Conservation (phyloP, 2,797 vertebrate species). For the Amazona ochrocephala region DNA sequence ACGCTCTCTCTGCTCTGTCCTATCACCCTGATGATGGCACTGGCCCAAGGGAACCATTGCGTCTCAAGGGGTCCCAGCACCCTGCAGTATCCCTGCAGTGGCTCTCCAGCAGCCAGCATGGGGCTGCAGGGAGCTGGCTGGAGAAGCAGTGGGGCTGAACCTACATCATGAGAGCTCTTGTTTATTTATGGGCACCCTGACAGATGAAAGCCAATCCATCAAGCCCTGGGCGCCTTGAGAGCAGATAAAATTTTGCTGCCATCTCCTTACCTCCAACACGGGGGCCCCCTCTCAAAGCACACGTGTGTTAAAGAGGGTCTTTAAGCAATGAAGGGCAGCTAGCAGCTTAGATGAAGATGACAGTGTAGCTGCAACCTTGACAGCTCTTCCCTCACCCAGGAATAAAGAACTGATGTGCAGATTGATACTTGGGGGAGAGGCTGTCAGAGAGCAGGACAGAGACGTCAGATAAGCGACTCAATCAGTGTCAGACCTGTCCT, state of each 20-base stretch:
- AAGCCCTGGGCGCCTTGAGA: not conserved
- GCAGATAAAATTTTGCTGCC: conserved; percentile 14
- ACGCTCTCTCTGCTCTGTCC: not conserved
- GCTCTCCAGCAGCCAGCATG: fast-evolving
- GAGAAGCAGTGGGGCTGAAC: not conserved
- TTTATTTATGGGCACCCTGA: not conserved
- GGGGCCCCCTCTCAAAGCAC: not conserved
- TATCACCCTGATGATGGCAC: not conserved
- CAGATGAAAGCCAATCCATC: conserved; percentile 17
- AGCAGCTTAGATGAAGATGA: conserved; percentile 69
- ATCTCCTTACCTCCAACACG: not conserved
- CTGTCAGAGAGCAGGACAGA: conserved; percentile 60
- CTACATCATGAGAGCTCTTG: not conserved
- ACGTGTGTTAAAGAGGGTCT: conserved; percentile 25
- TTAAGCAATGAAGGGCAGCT: conserved; percentile 49
- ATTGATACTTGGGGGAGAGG: conserved; percentile 68
- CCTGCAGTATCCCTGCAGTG: not conserved
- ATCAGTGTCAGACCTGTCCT: conserved; percentile 75
- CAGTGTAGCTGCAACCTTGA: conserved; percentile 65
- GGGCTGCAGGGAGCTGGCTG: not conserved
- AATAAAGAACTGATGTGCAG: conserved; percentile 60
- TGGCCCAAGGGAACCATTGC: fast-evolving
- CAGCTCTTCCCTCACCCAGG: conserved; percentile 55
- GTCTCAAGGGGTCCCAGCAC: not conserved
- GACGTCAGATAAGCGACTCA: conserved; percentile 72